Evolutionary conservation across 2,113 vertebrate species (phyloP), one percentile per base, ranked within the genome.

Genomic region (Centropus bengalensis): DNA sequence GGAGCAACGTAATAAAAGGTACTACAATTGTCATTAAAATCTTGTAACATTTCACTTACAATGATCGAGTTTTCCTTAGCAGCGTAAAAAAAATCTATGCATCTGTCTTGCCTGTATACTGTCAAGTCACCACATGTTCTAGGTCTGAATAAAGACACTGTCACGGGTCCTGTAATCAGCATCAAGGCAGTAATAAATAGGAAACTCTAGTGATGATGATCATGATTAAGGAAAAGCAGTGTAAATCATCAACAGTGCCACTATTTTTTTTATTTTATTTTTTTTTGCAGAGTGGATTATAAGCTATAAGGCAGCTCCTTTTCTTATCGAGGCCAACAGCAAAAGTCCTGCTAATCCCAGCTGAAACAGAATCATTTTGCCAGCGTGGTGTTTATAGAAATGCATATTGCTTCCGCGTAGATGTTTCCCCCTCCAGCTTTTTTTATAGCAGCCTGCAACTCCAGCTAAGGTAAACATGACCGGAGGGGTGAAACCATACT

Each of bases 311-410:
- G 71, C 67, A 70, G 84, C 80, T 86, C 71, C 59, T 88, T 80
- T 96, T 52, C 89, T 77, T 89, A 91, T 64, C 55, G 85, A 96
- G 91, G 87, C 96, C 94, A 93, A 82, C 66, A 73, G 82, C 85
- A 91, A 80, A 95, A 79, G 42, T 94, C 84, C 82, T 55, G 64
- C 69, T 95, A 94, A 95, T 95, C 79, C 89, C 85, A 88, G 44
- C 16, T 88, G 95, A 91, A 90, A 93, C 60, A 86, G 85, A 89
- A 93, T 82, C 76, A 52, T 87, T 83, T 75, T 77, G 63, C 64
- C 80, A 70, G 68, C 64, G 52, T 33, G 38, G 56, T 81, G 94
- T 78, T 92, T 84, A 52, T 59, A 84, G 79, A 88, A 79, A 77
- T 74, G 80, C 82, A 18, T 79, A 49, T 77, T 94, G 38, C 71